Evolutionary conservation across 2,113 vertebrate genomes (phyloP).

Genomic region (Pyrgilauda ruficollis): DNA sequence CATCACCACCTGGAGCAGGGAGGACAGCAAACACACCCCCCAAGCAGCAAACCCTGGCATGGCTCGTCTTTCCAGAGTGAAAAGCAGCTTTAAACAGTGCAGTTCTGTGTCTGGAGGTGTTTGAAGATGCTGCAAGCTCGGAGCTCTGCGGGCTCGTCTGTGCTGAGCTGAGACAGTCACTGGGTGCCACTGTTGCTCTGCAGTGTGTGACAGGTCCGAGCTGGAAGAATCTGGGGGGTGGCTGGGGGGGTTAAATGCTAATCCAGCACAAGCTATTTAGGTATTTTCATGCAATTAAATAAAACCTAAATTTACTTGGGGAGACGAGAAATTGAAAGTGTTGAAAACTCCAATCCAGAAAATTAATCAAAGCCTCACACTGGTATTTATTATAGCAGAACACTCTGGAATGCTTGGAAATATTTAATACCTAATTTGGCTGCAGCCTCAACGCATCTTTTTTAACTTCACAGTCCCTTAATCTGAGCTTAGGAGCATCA

Average conservation of each 20-base stretch:
- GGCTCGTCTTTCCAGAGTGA: background rate
- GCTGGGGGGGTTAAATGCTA: background rate
- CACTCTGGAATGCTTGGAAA: slow-evolving; percentile 28
- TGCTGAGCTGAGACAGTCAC: slow-evolving; percentile 35
- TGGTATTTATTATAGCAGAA: slow-evolving; percentile 43
- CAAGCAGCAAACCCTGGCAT: accelerated
- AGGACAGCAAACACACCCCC: background rate
- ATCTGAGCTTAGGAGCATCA: slow-evolving; percentile 53
- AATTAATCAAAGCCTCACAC: slow-evolving; percentile 41
- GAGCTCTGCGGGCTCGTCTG: background rate
- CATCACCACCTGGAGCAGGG: background rate
- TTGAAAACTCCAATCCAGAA: slow-evolving; percentile 46
- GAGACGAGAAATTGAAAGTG: slow-evolving; percentile 9
- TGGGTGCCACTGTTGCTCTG: slow-evolving; percentile 67
- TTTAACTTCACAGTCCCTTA: slow-evolving; percentile 39
- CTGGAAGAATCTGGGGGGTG: background rate
- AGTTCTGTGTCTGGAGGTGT: background rate
- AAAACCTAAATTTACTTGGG: slow-evolving; percentile 26
- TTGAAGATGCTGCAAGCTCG: background rate
- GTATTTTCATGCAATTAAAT: slow-evolving; percentile 46
- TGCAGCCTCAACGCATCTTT: slow-evolving; percentile 21
- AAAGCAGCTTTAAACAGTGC: background rate
- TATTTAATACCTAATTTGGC: slow-evolving; percentile 64
- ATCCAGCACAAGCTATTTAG: slow-evolving; percentile 6
- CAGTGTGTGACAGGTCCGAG: background rate